Base-by-base conservation (phyloP, 2,113 vertebrate genomes). In the Amazona guildingii region DNA sequence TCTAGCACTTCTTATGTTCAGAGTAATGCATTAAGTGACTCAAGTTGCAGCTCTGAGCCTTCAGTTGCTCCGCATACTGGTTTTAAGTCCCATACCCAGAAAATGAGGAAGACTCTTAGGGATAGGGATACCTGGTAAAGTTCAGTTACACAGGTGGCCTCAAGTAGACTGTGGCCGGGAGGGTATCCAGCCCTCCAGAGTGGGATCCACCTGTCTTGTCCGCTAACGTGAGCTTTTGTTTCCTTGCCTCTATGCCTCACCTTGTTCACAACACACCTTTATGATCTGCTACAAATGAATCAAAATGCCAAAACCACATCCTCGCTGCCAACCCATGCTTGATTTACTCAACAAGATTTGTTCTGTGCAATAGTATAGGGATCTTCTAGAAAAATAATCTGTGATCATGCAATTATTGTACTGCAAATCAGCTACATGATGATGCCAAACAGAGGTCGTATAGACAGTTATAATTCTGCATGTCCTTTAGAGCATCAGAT, bases 51-150 rank as follows among this genome's bases (percentile, higher is more conserved):
- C 61, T 68, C 31, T 37, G 48, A 64, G 29, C 27, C 55, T 24
- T 80, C 27, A 20, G 19, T 73, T 4, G 6, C 73, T 82, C 20
- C 46, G 62, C 0, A 0, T 57, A 37, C 39, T 8, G 0, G 13
- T 27, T 77, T 77, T 27, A 28, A 62, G n/a, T 88, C 51, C 17
- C 23, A n/a, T 21, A 61, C 13, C 19, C 17, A 35, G 55, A 79
- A 67, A 68, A 74, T 29, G 29, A 78, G 48, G 44, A 73, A 49
- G 44, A 25, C 12, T 7, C 4, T 51, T 25, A 21, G 51, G 44
- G 43, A 43, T 29, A 31, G 51, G 41, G 37, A 55, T 29, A 25
- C 19, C 37, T 80, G 27, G 17, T 49, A 17, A 91, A 86, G 59
- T 35, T 43, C 27, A 25, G 6, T 78, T 31, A 13, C 9, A 16